phyloP scores from a whole-genome alignment of 2,797 vertebrate genomes.

The Oreortyx pictus region DNA sequence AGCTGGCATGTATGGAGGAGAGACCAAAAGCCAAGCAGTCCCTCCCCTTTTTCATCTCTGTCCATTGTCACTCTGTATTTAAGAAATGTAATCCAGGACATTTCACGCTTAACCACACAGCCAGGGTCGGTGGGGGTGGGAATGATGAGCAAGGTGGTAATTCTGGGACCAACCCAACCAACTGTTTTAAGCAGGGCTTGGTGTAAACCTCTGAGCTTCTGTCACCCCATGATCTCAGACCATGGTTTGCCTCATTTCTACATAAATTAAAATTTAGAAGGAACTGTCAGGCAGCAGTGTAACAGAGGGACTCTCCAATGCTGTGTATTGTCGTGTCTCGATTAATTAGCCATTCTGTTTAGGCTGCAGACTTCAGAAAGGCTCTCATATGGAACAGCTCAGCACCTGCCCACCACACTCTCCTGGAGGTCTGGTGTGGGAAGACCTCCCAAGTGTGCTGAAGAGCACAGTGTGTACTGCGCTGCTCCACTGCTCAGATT shows the following conservation, averaged over 20 bases:
- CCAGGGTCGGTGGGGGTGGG: background rate
- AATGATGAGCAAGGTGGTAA: background rate
- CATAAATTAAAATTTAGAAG: background rate
- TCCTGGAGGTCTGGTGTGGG: background rate
- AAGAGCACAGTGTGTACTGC: background rate
- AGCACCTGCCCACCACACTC: background rate
- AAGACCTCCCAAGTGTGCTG: background rate
- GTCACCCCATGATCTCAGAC: background rate
- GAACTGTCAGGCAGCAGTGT: background rate
- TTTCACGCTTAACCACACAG: accelerated
- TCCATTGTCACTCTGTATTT: background rate
- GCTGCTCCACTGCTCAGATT: background rate
- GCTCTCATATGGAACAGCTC: background rate
- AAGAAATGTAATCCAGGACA: background rate
- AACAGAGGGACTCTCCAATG: background rate
- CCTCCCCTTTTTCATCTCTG: background rate
- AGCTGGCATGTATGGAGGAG: background rate
- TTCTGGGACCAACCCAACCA: background rate
- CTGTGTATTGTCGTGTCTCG: background rate
- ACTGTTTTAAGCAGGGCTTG: background rate
- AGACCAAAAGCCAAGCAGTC: background rate
- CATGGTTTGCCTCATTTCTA: background rate
- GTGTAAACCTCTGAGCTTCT: background rate
- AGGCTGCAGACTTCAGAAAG: background rate
- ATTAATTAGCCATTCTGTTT: background rate